These are phyloP conservation scores for Struthidea cinerea DNA, from an alignment of 2,113 vertebrate species.

Conservation along the genomic window DNA sequence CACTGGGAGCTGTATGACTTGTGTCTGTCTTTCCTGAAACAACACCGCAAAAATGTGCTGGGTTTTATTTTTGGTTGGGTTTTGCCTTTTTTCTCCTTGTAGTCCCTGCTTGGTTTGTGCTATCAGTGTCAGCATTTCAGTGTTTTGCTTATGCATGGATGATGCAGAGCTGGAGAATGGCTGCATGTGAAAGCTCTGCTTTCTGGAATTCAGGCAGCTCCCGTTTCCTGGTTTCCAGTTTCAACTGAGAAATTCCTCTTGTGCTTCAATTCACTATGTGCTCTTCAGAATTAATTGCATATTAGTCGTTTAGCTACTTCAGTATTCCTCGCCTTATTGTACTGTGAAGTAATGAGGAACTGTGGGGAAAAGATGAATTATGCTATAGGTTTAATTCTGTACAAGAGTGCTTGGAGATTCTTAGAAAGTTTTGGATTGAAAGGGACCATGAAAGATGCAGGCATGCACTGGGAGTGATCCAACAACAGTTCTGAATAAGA, in stretches of 20 bases:
- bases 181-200: not conserved
- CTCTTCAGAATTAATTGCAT: not conserved
- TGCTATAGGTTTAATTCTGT: not conserved
- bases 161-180: not conserved
- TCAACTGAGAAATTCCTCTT: slow-evolving; percentile 11
- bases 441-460: not conserved
- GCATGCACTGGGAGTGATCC: not conserved
- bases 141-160: not conserved
- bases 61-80: not conserved
- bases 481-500: not conserved
- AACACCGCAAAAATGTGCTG: not conserved
- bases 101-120: not conserved
- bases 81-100: not conserved
- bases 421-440: not conserved
- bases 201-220: not conserved
- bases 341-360: not conserved
- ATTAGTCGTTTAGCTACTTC: not conserved
- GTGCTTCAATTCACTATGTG: not conserved
- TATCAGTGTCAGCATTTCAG: not conserved
- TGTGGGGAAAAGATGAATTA: not conserved
- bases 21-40: slow-evolving; percentile 21
- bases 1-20: slow-evolving; percentile 38
- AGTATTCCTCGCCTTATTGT: not conserved
- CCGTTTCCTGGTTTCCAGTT: not conserved
- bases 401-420: not conserved